Conservation (phyloP, 1,140 invertebrate species). For the Venturia canescens region DNA sequence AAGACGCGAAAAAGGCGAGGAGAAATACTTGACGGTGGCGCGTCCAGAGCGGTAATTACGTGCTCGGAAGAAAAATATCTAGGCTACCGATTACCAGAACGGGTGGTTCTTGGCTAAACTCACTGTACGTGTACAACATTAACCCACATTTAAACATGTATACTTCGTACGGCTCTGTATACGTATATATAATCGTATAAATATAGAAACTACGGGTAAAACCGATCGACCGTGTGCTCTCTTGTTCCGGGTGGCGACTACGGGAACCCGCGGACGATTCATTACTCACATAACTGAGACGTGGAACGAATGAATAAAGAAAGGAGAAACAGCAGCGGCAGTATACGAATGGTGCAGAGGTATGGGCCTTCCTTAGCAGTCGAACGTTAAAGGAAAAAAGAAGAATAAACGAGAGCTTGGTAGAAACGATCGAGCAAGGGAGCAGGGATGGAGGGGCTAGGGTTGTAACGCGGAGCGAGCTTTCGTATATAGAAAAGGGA, state of each 20-base stretch:
- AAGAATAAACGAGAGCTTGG: slow-evolving; percentile 13
- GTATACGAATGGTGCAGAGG: neutral
- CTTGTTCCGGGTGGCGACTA: slow-evolving; percentile 31
- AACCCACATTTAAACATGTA: slow-evolving; percentile 16
- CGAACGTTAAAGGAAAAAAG: slow-evolving; percentile 31
- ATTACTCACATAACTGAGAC: slow-evolving; percentile 68
- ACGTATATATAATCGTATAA: neutral
- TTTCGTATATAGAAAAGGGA: neutral
- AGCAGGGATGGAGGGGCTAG: neutral
- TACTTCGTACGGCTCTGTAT: neutral
- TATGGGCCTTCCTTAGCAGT: slow-evolving; percentile 11
- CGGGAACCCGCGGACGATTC: slow-evolving; percentile 44
- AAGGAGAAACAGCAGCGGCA: slow-evolving; percentile 13
- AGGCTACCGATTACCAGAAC: slow-evolving; percentile 60
- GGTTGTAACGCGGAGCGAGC: slow-evolving; percentile 11
- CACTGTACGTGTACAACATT: neutral
- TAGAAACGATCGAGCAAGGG: slow-evolving; percentile 45
- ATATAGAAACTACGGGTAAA: slow-evolving; percentile 38
- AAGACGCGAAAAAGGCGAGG: slow-evolving; percentile 51
- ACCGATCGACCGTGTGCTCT: slow-evolving; percentile 37
- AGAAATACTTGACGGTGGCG: slow-evolving; percentile 57
- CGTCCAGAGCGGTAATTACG: slow-evolving; percentile 60
- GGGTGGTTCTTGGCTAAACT: slow-evolving; percentile 41
- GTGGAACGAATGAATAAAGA: slow-evolving; percentile 65
- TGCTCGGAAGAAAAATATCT: slow-evolving; percentile 63